These are phyloP conservation scores for Apogon talboti DNA, from an alignment of 2,797 vertebrate species.

Conservation along the genomic window DNA sequence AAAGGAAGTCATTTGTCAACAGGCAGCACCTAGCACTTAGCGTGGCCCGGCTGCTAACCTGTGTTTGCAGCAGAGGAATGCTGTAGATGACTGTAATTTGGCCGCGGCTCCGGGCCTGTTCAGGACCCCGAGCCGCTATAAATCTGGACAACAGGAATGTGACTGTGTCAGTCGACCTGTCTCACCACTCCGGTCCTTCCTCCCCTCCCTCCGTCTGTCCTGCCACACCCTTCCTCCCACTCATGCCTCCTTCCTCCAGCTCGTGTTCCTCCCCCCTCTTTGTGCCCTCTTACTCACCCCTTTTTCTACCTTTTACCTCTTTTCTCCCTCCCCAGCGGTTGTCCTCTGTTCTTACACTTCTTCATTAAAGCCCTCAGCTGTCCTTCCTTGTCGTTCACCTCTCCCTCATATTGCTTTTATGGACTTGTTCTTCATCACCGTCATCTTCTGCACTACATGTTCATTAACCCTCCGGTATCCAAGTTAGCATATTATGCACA, in stretches of 20 bases:
- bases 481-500: too few relatives aligned
- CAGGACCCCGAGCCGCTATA: slow-evolving; percentile 76
- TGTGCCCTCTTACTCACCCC: slow-evolving; percentile 29
- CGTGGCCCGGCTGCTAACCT: slow-evolving; percentile 75
- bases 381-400: slow-evolving; percentile 18
- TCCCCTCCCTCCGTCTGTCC: slow-evolving; percentile 31
- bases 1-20: slow-evolving; percentile 88
- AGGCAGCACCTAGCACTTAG: slow-evolving; percentile 82
- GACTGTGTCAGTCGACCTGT: slow-evolving; percentile 75
- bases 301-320: slow-evolving; percentile 37
- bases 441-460: background rate
- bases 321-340: background rate
- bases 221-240: slow-evolving; percentile 50
- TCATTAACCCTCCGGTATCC: too few relatives aligned
- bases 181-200: slow-evolving; percentile 51
- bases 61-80: slow-evolving; percentile 85
- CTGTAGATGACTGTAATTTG: slow-evolving; percentile 86
- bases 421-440: background rate
- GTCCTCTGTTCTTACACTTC: background rate
- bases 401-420: background rate
- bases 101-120: slow-evolving; percentile 77
- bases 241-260: slow-evolving; percentile 13
- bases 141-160: slow-evolving; percentile 82
- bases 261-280: background rate
- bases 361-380: slow-evolving; percentile 31